These are phyloP conservation scores for Speoplatyrhinus poulsoni DNA, from an alignment of 2,113 vertebrate genomes.

Conservation along the genomic window DNA sequence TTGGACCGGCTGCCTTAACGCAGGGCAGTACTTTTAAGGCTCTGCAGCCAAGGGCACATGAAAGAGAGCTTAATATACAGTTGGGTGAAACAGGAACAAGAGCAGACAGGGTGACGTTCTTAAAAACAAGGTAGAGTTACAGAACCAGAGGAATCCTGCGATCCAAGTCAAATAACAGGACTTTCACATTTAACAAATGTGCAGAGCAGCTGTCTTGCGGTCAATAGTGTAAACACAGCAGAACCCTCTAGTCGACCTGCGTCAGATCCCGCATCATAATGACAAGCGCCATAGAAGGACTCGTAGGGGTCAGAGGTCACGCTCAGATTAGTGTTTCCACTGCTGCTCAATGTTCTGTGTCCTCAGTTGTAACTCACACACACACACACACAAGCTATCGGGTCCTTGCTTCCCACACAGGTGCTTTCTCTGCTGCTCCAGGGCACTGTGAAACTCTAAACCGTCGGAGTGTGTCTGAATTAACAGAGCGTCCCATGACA, in stretches of 20 bases:
- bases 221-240: neutral
- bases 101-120: slow-evolving; percentile 16
- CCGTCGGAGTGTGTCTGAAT: slow-evolving; percentile 59
- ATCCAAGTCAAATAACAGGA: slow-evolving; percentile 4
- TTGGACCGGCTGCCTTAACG: slow-evolving; percentile 17
- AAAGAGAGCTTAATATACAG: slow-evolving; percentile 57
- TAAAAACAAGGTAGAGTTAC: slow-evolving; percentile 8
- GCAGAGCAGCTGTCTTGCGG: neutral
- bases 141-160: slow-evolving; percentile 6
- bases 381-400: neutral
- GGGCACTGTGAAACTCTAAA: slow-evolving; percentile 59
- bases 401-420: slow-evolving; percentile 40
- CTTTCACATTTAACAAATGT: neutral
- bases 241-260: slow-evolving; percentile 1
- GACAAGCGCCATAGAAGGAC: slow-evolving; percentile 38
- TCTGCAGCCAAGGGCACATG: slow-evolving; percentile 54
- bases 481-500: slow-evolving; percentile 27
- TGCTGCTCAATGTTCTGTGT: slow-evolving; percentile 50
- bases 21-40: slow-evolving; percentile 25
- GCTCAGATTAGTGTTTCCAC: slow-evolving; percentile 57
- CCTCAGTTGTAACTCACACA: slow-evolving; percentile 43
- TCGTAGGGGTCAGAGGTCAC: slow-evolving; percentile 51
- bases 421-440: slow-evolving; percentile 56
- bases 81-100: slow-evolving; percentile 15
- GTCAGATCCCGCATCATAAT: slow-evolving; percentile 33